Evolutionary conservation across 2,888 invertebrate species (phyloP).

Genomic region (Platycnemis pennipes): DNA sequence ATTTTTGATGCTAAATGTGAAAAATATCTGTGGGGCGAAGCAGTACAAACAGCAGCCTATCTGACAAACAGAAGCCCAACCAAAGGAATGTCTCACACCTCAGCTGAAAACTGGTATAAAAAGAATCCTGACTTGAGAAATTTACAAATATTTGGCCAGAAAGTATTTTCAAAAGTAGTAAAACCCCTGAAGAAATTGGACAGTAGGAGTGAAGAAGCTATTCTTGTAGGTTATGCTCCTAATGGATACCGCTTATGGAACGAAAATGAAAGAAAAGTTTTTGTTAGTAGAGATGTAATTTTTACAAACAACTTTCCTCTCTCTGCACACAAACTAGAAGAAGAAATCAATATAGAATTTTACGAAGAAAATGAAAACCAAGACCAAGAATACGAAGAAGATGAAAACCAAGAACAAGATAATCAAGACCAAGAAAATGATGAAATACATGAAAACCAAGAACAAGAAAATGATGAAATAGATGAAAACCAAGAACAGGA

Average conservation of each 20-base stretch:
- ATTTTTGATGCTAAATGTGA: conserved; percentile 73
- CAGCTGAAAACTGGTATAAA: conserved; percentile 49
- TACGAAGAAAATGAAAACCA: not conserved
- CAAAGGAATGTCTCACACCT: not conserved
- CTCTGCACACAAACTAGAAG: not conserved
- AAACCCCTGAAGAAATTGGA: no score
- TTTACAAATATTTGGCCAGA: conserved; percentile 34
- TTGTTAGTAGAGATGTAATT: conserved; percentile 70
- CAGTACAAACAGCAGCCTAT: conserved; percentile 73
- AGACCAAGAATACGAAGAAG: no score
- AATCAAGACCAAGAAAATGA: no score
- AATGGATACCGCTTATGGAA: conserved; percentile 74
- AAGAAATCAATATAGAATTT: conserved; percentile 57
- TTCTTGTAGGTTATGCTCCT: conserved; percentile 73
- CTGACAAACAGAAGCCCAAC: conserved; percentile 74
- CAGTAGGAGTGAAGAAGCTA: conserved; percentile 70
- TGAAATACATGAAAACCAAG: no score
- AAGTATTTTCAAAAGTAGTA: not conserved
- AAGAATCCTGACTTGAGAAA: conserved; percentile 37
- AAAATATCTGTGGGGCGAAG: conserved; percentile 76
- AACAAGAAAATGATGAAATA: no score
- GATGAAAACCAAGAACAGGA: not conserved
- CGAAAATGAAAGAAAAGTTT: conserved; percentile 74
- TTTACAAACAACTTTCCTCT: not conserved
- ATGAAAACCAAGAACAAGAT: no score